Base-by-base conservation (phyloP, 2,888 invertebrate genomes). In the Epiblema foenella region DNA sequence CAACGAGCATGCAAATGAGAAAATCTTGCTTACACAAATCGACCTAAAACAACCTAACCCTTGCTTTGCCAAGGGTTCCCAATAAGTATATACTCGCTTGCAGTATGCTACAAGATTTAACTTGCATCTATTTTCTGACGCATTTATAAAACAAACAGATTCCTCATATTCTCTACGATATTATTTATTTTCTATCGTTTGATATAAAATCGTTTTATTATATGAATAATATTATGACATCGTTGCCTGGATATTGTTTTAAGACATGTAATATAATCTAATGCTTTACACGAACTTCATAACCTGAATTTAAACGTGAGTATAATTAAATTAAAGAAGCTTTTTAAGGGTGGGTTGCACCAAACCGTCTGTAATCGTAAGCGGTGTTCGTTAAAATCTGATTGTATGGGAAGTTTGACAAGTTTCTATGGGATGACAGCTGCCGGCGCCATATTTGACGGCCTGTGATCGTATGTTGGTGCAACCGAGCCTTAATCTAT, bases 201-300 rank as follows among this genome's bases (percentile, higher is more conserved):
- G 71, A 71, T 71, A 67, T 71, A 67, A 67, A 71, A 66, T 71
- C 11, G 37, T 66, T 71, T 71, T 67, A 71, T 66, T 71, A 57
- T 12, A 71, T 18, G 49, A 70, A 70, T 65, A 70, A 70, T 70
- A 70, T 70, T 70, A 49, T 70, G 70, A 60, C 71, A 20, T 52
- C 29, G 69, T 39, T 60, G 57, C 20, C 24, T 20, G 66, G 54
- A n/a, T 42, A 33, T 64, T 62, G 46, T 62, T 71, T 67, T 62
- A 67, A 54, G 18, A 7, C 18, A 11, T 10, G 24, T n/a, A 15
- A 46, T 46, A n/a, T n/a, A n/a, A 7, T 46, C 46, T 29, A 42
- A 24, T 54, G 52, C 39, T 37, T 46, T 39, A 39, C 20, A 51
- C 9, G 33, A 46, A 60, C 46, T 46, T 29, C 24, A 8, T 24